phyloP scores from a whole-genome alignment of 2,888 invertebrate genomes.

The Heterodera filipjevi region DNA sequence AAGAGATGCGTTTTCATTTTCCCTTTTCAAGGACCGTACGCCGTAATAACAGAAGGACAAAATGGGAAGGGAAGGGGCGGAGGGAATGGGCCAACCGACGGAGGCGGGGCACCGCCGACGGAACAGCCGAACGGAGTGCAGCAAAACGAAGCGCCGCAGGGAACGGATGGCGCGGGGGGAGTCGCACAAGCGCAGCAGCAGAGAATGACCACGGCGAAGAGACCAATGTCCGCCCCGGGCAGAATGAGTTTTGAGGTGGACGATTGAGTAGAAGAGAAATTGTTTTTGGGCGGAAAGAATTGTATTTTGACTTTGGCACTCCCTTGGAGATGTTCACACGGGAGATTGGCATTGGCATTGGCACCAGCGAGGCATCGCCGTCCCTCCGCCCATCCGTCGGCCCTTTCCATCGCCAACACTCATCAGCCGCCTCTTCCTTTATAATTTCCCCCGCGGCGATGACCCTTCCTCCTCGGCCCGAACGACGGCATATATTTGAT shows the following conservation, averaged over 20 bases:
- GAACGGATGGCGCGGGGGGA: neutral
- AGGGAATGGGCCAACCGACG: neutral
- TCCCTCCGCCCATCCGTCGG: neutral
- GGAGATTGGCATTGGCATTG: neutral
- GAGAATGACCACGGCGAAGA: neutral
- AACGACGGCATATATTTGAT: slow-evolving; percentile 11
- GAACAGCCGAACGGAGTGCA: slow-evolving; percentile 12
- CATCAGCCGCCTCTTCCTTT: neutral
- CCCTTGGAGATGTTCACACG: neutral
- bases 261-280: neutral
- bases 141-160: neutral
- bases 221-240: slow-evolving; percentile 45
- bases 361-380: neutral
- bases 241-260: slow-evolving; percentile 45
- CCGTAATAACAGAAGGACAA: slow-evolving; percentile 32
- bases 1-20: neutral
- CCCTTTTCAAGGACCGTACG: slow-evolving; percentile 25
- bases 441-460: neutral
- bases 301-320: neutral
- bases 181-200: slow-evolving; percentile 1
- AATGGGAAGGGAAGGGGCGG: slow-evolving; percentile 18
- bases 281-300: neutral
- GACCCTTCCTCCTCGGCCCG: neutral
- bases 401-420: neutral
- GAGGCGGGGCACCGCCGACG: neutral